These are phyloP conservation scores for Orius insidiosus DNA, from an alignment of 1,140 invertebrate genomes.

Conservation along the genomic window DNA sequence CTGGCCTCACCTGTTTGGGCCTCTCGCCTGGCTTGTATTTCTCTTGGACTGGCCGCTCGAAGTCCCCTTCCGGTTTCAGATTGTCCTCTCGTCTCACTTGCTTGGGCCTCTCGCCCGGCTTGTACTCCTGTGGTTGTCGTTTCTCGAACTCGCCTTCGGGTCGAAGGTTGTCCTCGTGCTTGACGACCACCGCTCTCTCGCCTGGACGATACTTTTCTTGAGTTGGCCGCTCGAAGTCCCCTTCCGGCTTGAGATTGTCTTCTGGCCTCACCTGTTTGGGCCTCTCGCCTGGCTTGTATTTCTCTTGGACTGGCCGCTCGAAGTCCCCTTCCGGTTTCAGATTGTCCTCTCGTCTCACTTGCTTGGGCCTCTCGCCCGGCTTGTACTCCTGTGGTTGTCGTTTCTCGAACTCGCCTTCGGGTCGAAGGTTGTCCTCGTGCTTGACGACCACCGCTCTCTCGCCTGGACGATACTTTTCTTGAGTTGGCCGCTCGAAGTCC, in stretches of 20 bases:
- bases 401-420: conserved; percentile 33
- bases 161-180: too few relatives aligned
- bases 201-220: conserved; percentile 21
- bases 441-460: conserved; percentile 24
- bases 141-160: too few relatives aligned
- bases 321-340: conserved; percentile 39
- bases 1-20: too few relatives aligned
- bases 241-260: conserved; percentile 30
- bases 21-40: too few relatives aligned
- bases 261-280: conserved; percentile 21
- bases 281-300: conserved; percentile 20
- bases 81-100: too few relatives aligned
- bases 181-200: too few relatives aligned
- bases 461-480: conserved; percentile 18
- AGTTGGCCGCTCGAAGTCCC: conserved; percentile 32
- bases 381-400: conserved; percentile 29
- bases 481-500: conserved; percentile 24
- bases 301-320: conserved; percentile 22
- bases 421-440: conserved; percentile 34
- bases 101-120: too few relatives aligned
- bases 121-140: too few relatives aligned
- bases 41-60: too few relatives aligned
- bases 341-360: conserved; percentile 33
- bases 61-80: too few relatives aligned
- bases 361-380: conserved; percentile 26